A percentile compares a stretch with the other conserved stretches of the same genome.
These are phyloP conservation scores for Melanotaenia boesemani DNA, from an alignment of 2,797 vertebrate genomes.

Conservation along the genomic window DNA sequence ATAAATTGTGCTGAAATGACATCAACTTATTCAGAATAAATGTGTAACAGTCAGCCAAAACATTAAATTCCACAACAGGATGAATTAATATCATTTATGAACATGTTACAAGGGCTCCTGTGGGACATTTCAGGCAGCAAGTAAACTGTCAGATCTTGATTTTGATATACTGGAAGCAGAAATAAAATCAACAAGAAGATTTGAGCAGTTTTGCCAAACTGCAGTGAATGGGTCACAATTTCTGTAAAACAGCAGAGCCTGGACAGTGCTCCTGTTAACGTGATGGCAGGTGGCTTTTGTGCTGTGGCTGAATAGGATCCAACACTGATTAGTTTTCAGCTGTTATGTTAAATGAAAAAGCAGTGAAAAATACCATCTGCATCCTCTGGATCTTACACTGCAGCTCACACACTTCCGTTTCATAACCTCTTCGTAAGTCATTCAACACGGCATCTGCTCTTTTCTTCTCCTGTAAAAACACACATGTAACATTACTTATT, in stretches of 20 bases:
- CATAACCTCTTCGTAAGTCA: conserved; percentile 87
- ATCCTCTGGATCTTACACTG: conserved; percentile 93
- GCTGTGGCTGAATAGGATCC: neutral
- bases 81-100: too few species aligned
- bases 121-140: neutral
- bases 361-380: conserved; percentile 83
- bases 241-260: neutral
- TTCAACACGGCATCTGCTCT: conserved; percentile 86
- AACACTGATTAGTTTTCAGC: neutral
- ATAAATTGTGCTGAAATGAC: neutral
- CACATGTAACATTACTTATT: neutral
- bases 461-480: conserved; percentile 85
- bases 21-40: neutral
- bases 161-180: neutral
- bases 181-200: neutral
- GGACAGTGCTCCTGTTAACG: neutral
- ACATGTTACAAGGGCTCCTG: neutral
- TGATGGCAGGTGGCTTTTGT: neutral
- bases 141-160: neutral
- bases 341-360: neutral
- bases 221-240: neutral
- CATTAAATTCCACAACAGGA: neutral
- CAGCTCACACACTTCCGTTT: conserved; percentile 92
- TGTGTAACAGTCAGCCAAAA: neutral
- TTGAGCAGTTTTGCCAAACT: neutral